Evolutionary conservation across 2,797 vertebrate genomes (phyloP).

Genomic region (Graptemys geographica): DNA sequence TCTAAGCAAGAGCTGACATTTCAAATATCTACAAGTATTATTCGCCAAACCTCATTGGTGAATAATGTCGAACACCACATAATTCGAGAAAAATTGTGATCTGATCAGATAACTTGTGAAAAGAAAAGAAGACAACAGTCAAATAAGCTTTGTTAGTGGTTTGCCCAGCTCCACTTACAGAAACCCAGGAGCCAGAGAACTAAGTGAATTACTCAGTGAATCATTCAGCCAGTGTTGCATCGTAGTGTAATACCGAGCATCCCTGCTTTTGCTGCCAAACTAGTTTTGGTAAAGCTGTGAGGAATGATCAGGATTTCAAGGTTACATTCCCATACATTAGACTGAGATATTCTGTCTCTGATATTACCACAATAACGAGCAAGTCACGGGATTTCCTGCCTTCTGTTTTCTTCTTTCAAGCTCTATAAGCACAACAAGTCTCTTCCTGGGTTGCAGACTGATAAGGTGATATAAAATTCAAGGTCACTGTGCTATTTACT

Average conservation of each 20-base stretch:
- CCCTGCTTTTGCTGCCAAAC: neutral
- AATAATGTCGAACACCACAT: accelerated
- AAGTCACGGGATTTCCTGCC: slow-evolving; percentile 65
- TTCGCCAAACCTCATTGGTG: neutral
- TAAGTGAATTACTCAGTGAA: neutral
- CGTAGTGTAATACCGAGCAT: neutral
- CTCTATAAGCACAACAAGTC: slow-evolving; percentile 21
- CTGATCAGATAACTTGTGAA: neutral
- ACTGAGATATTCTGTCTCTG: neutral
- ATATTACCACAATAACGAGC: slow-evolving; percentile 26
- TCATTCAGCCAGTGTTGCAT: neutral
- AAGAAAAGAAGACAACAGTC: neutral
- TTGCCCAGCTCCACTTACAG: accelerated
- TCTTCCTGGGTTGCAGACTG: slow-evolving; percentile 24
- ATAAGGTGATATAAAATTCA: slow-evolving; percentile 55
- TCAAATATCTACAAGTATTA: neutral
- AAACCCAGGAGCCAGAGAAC: neutral
- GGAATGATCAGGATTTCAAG: neutral
- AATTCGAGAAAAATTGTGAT: neutral
- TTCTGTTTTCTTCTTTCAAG: slow-evolving; percentile 18
- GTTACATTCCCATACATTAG: neutral
- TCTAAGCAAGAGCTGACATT: neutral
- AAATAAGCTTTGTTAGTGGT: neutral
- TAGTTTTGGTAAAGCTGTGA: neutral
- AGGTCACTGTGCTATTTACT: slow-evolving; percentile 41